These are phyloP conservation scores for Pseudopodoces humilis DNA, from an alignment of 2,113 vertebrate genomes.

Conservation along the genomic window DNA sequence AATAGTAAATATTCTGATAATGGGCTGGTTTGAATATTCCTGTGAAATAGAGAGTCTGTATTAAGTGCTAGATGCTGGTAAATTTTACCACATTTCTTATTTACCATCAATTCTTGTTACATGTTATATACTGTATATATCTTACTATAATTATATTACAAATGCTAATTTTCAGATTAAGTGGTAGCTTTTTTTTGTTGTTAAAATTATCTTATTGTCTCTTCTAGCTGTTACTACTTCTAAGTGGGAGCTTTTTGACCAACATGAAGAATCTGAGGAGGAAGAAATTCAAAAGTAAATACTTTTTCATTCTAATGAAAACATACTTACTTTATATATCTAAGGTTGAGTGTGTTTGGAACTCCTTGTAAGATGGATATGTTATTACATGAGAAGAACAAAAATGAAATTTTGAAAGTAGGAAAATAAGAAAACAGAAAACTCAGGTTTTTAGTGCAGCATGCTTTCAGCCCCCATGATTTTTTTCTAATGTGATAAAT, in stretches of 20 bases:
- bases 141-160: neutral
- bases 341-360: neutral
- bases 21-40: neutral
- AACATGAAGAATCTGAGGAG: conserved; percentile 88
- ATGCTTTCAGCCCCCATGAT: neutral
- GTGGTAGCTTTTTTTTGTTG: neutral
- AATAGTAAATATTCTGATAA: neutral
- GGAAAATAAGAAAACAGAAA: neutral
- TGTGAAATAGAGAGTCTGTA: neutral
- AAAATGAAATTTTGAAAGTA: neutral
- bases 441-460: neutral
- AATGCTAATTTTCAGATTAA: neutral
- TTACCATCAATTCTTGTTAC: neutral
- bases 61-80: neutral
- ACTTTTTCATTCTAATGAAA: neutral
- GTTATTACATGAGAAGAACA: neutral
- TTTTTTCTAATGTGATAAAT: neutral
- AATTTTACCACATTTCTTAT: neutral
- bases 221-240: conserved; percentile 92
- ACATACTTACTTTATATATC: neutral
- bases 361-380: neutral
- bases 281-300: conserved; percentile 87
- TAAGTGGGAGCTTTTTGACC: conserved; percentile 97
- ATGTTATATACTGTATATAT: neutral
- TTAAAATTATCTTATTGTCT: neutral